Percentiles rank a stretch among this genome's conserved stretches.
These are phyloP conservation scores for Nomada hirtipes DNA, from an alignment of 2,888 invertebrate genomes.

Conservation along the genomic window DNA sequence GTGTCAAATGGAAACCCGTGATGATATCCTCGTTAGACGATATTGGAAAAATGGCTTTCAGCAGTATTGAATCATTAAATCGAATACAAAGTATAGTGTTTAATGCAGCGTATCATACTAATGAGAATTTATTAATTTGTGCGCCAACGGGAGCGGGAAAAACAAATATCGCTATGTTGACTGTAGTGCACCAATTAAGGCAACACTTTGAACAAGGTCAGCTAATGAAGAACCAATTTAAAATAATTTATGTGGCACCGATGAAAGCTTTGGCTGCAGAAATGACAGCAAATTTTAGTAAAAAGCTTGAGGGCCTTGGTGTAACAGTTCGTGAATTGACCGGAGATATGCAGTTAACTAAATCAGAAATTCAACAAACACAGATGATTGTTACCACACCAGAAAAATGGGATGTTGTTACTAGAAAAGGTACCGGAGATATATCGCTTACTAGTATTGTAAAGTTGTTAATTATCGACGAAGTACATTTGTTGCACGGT, in stretches of 20 bases:
- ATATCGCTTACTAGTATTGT: constrained; percentile 95
- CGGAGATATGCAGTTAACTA: constrained; percentile 99
- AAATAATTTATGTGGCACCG: constrained; percentile 99
- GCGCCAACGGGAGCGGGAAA: constrained; percentile 99
- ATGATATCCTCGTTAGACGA: constrained; percentile 88
- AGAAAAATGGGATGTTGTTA: constrained; percentile 99
- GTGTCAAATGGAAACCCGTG: constrained; percentile 88
- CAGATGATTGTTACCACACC: constrained; percentile 99
- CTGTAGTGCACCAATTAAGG: constrained; percentile 95
- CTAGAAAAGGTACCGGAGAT: constrained; percentile 96
- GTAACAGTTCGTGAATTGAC: constrained; percentile 96
- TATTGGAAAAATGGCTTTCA: constrained; percentile 95
- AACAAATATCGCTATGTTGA: constrained; percentile 98
- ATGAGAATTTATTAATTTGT: constrained; percentile 98
- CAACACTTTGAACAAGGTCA: constrained; percentile 92
- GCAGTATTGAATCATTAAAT: constrained; percentile 94
- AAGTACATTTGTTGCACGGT: constrained; percentile 98
- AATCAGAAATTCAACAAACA: constrained; percentile 96
- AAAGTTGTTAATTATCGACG: constrained; percentile 97
- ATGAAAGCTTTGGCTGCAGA: constrained; percentile 99
- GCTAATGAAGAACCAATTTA: constrained; percentile 96
- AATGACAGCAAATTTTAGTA: constrained; percentile 97
- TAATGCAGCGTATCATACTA: constrained; percentile 96
- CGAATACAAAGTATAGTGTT: constrained; percentile 98
- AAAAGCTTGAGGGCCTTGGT: constrained; percentile 90